Percentiles rank a stretch among this genome's conserved stretches.
phyloP scores from a whole-genome alignment of 1,140 invertebrate genomes.

The Drosophila leontia region DNA sequence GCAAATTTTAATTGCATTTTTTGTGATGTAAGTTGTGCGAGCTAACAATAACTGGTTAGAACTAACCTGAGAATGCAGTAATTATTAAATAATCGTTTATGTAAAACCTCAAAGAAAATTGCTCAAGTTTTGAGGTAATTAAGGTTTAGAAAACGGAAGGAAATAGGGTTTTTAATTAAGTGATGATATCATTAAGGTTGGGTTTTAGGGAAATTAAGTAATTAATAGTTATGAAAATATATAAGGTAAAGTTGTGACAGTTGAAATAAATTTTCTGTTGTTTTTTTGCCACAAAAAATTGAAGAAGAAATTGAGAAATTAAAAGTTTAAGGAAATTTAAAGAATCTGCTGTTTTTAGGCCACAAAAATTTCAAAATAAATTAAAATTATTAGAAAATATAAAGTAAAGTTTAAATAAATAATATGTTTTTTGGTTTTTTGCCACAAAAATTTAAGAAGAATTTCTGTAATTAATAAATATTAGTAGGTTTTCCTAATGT shows the following conservation, averaged over 20 bases:
- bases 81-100: conserved; percentile 40
- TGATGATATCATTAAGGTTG: neutral
- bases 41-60: conserved; percentile 16
- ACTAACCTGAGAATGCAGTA: neutral
- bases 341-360: no score
- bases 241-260: neutral
- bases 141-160: conserved; percentile 1
- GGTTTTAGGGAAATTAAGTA: neutral
- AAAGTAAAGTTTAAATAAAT: no score
- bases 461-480: no score
- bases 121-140: neutral
- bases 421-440: no score
- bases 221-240: neutral
- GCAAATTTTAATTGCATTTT: conserved; percentile 65
- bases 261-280: no score
- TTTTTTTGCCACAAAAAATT: no score
- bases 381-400: no score
- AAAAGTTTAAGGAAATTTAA: no score
- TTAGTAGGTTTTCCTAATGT: no score
- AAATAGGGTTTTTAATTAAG: neutral
- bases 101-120: conserved; percentile 7
- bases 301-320: neutral
- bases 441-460: no score
- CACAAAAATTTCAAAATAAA: no score
- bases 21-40: conserved; percentile 68